Percentiles rank a stretch among this genome's conserved stretches.
Evolutionary conservation across 2,888 invertebrate genomes (phyloP).

Genomic region (Pycnomerus fuliginosus): DNA sequence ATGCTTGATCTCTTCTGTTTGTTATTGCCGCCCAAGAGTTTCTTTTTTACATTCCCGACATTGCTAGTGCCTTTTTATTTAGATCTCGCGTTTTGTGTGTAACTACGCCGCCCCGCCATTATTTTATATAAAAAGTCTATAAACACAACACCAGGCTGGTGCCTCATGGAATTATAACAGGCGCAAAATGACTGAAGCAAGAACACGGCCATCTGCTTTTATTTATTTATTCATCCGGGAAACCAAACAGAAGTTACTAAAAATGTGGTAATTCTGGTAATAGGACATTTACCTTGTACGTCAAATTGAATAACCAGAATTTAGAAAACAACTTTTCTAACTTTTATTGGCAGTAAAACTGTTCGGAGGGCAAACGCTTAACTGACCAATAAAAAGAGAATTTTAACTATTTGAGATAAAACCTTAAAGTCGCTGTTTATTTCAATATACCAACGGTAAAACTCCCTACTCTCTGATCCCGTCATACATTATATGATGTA

Average conservation of each 20-base stretch:
- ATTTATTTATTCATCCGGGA: constrained; percentile 14
- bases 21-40: constrained; percentile 27
- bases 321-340: constrained; percentile 5
- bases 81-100: constrained; percentile 5
- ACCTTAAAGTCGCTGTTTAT: constrained; percentile 10
- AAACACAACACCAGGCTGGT: constrained; percentile 12
- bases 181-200: constrained; percentile 12
- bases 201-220: constrained; percentile 6
- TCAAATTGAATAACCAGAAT: constrained; percentile 8
- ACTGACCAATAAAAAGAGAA: constrained; percentile 9
- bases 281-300: constrained; percentile 12
- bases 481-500: too few species aligned
- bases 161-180: constrained; percentile 5
- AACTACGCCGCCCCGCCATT: constrained; percentile 5
- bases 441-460: constrained; percentile 9
- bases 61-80: constrained; percentile 14
- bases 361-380: constrained; percentile 6
- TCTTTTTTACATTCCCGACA: constrained; percentile 20
- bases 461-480: too few species aligned
- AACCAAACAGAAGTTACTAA: too few species aligned
- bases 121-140: constrained; percentile 5
- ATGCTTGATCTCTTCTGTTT: constrained; percentile 28
- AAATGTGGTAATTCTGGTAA: too few species aligned
- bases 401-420: constrained; percentile 15
- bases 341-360: constrained; percentile 15